These are phyloP conservation scores for Eriocheir sinensis DNA, from an alignment of 1,140 invertebrate species.

Conservation along the genomic window DNA sequence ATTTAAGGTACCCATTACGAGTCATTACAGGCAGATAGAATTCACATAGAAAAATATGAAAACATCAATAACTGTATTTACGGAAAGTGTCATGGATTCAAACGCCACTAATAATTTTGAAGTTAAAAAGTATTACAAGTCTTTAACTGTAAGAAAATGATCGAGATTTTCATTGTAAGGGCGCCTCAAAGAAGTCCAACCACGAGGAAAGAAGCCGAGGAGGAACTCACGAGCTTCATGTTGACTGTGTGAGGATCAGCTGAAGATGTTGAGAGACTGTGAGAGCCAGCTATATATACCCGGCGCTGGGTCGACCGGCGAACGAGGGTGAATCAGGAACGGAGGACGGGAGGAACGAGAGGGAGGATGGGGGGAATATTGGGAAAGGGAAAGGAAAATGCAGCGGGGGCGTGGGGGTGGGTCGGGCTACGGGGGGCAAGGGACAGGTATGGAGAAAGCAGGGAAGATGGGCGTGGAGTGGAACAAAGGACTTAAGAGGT, in stretches of 20 bases:
- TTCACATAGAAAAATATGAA: not conserved
- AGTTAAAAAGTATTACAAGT: not conserved
- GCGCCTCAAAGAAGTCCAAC: not conserved
- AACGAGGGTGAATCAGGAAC: not conserved
- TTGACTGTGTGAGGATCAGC: conserved; percentile 47
- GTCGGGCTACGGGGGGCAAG: not conserved
- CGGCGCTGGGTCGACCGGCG: not conserved
- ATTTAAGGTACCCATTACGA: too few relatives aligned
- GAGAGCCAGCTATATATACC: conserved; percentile 45
- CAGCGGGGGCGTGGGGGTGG: not conserved
- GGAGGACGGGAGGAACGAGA: not conserved
- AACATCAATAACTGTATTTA: not conserved
- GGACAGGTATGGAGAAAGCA: not conserved
- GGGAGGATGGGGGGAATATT: not conserved
- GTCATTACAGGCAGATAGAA: not conserved
- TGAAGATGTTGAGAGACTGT: conserved; percentile 29
- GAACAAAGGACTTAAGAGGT: not conserved
- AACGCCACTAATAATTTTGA: not conserved
- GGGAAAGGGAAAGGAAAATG: not conserved
- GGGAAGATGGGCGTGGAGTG: not conserved
- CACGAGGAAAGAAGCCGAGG: not conserved
- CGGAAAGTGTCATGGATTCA: not conserved
- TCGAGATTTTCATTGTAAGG: not conserved
- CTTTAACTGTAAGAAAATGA: not conserved
- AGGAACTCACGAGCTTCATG: conserved; percentile 63